Evolutionary conservation across 2,113 vertebrate species (phyloP).

Genomic region (Cryptotis parvus): DNA sequence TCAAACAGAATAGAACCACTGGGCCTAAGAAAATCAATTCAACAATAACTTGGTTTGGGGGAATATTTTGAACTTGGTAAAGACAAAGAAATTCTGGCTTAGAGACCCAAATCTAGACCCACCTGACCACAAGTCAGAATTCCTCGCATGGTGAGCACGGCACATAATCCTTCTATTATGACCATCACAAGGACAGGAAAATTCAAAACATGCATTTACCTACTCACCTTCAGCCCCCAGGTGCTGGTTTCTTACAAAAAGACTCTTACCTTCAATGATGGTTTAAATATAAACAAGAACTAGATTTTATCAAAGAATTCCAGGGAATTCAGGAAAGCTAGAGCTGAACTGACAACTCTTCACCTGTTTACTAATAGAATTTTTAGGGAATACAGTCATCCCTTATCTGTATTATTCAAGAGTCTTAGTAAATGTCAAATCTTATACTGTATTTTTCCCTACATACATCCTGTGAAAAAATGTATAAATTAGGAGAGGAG

Average conservation of each 20-base stretch:
- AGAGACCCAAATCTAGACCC: background rate
- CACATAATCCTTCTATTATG: background rate
- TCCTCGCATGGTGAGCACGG: background rate
- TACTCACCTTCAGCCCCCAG: too few relatives aligned
- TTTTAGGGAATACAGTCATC: background rate
- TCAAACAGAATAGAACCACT: constrained; percentile 49
- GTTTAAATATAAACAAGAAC: background rate
- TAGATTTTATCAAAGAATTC: background rate
- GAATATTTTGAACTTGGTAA: background rate
- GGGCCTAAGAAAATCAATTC: constrained; percentile 58
- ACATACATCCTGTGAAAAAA: background rate
- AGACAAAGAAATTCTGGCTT: background rate
- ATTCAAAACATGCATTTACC: background rate
- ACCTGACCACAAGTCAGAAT: background rate
- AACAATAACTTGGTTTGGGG: background rate
- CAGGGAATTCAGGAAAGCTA: background rate
- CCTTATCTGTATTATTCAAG: background rate
- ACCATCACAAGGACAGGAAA: background rate
- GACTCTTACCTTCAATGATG: background rate
- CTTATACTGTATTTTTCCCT: background rate
- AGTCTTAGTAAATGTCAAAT: too few relatives aligned
- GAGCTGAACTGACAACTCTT: background rate
- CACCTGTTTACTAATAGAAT: background rate
- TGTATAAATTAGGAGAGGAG: background rate
- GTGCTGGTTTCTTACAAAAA: background rate